phyloP scores from a whole-genome alignment of 2,888 invertebrate genomes.

The Mesoligia furuncula region DNA sequence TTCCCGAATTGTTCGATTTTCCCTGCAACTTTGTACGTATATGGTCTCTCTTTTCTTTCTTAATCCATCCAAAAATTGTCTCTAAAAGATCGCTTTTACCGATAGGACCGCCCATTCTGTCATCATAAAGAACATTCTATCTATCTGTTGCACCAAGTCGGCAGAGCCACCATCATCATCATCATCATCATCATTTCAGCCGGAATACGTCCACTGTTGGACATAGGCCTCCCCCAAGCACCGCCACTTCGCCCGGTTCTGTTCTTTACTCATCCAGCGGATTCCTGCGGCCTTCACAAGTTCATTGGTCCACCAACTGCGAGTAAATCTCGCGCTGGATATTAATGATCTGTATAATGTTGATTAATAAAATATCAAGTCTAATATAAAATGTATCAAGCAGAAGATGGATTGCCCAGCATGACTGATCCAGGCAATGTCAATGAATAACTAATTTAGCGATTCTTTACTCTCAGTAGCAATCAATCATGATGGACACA shows the following conservation, averaged over 20 bases:
- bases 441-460: constrained; percentile 30
- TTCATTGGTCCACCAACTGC: not conserved
- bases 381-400: not conserved
- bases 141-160: not conserved
- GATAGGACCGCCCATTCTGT: no score
- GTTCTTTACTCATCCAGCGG: no score
- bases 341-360: not conserved
- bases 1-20: no score
- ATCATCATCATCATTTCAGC: no score
- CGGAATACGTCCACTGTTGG: no score
- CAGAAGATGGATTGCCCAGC: constrained; percentile 7
- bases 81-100: no score
- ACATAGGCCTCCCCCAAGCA: no score
- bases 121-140: not conserved
- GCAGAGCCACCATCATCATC: not conserved
- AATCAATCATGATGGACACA: constrained; percentile 1
- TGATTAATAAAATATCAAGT: constrained; percentile 17
- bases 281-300: no score
- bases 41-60: no score
- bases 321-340: not conserved
- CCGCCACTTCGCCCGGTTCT: no score
- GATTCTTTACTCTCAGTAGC: constrained; percentile 2
- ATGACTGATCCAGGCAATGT: not conserved
- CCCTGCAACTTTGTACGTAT: no score
- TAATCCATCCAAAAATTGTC: no score